Conservation (phyloP, 2,113 vertebrate species). For the Carassius gibelio region DNA sequence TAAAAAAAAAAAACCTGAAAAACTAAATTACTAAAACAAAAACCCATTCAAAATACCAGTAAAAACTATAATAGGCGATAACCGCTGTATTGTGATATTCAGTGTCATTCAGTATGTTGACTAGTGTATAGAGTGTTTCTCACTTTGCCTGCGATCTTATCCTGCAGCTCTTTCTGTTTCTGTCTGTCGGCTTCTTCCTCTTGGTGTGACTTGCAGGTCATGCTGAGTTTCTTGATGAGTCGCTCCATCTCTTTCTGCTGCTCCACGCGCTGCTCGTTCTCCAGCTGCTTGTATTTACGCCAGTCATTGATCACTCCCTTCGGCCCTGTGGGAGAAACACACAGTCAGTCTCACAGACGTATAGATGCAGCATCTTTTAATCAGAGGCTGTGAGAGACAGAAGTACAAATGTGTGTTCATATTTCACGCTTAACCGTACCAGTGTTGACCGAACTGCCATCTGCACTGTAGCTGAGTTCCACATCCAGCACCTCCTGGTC, state of each 20-base stretch:
- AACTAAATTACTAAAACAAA: too few species aligned
- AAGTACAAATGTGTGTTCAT: neutral
- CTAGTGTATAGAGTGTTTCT: slow-evolving; percentile 26
- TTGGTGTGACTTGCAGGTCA: slow-evolving; percentile 91
- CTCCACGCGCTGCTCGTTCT: slow-evolving; percentile 91
- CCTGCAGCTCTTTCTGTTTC: slow-evolving; percentile 87
- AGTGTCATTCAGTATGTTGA: neutral
- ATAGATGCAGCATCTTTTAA: neutral
- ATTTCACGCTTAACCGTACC: slow-evolving; percentile 69
- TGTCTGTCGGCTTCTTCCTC: slow-evolving; percentile 85
- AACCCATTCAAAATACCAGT: too few species aligned
- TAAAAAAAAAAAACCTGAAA: too few species aligned
- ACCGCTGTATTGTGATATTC: too few species aligned
- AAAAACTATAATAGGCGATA: too few species aligned
- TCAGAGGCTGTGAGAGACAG: neutral
- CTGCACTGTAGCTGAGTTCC: slow-evolving; percentile 80
- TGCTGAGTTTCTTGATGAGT: slow-evolving; percentile 90
- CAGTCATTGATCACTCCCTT: slow-evolving; percentile 98
- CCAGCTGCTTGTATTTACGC: slow-evolving; percentile 94
- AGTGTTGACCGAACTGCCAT: slow-evolving; percentile 91
- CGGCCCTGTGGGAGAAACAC: slow-evolving; percentile 77
- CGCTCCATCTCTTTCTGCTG: slow-evolving; percentile 92
- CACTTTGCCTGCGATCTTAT: slow-evolving; percentile 93
- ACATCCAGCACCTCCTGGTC: slow-evolving; percentile 63
- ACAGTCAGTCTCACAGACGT: neutral